A percentile compares a stretch with the other conserved stretches of the same genome.
These are phyloP conservation scores for Chaenocephalus aceratus DNA, from an alignment of 2,113 vertebrate species.

Conservation along the genomic window DNA sequence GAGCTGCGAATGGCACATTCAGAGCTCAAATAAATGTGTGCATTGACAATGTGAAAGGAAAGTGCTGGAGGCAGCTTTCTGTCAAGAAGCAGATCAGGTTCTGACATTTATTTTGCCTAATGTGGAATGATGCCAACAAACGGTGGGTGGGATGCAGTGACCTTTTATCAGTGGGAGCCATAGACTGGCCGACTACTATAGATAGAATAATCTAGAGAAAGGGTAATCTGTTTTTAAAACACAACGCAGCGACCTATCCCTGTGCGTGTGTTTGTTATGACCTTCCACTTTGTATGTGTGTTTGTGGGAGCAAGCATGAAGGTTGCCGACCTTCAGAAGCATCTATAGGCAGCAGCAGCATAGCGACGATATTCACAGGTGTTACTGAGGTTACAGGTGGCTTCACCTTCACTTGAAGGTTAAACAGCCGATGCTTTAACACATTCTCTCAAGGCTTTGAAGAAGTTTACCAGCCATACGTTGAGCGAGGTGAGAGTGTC, in stretches of 20 bases:
- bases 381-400: constrained; percentile 37
- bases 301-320: not conserved
- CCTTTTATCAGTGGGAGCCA: constrained; percentile 73
- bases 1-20: constrained; percentile 60
- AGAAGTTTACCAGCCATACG: constrained; percentile 49
- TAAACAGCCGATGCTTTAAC: constrained; percentile 52
- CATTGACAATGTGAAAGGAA: constrained; percentile 54
- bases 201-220: constrained; percentile 50
- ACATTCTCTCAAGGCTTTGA: constrained; percentile 53
- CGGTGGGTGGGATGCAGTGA: constrained; percentile 71
- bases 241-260: constrained; percentile 16
- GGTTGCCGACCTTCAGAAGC: constrained; percentile 46
- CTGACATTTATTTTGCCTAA: constrained; percentile 80
- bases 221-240: constrained; percentile 55
- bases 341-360: constrained; percentile 14
- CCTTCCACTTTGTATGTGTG: constrained; percentile 16
- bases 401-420: constrained; percentile 67
- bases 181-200: constrained; percentile 59
- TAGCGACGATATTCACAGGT: constrained; percentile 40
- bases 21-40: constrained; percentile 63
- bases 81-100: constrained; percentile 67
- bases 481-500: constrained; percentile 34
- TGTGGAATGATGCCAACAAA: constrained; percentile 64
- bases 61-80: constrained; percentile 55
- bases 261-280: constrained; percentile 10